Conservation (phyloP, 2,888 invertebrate species). For the Hirtodrosophila alboralis region DNA sequence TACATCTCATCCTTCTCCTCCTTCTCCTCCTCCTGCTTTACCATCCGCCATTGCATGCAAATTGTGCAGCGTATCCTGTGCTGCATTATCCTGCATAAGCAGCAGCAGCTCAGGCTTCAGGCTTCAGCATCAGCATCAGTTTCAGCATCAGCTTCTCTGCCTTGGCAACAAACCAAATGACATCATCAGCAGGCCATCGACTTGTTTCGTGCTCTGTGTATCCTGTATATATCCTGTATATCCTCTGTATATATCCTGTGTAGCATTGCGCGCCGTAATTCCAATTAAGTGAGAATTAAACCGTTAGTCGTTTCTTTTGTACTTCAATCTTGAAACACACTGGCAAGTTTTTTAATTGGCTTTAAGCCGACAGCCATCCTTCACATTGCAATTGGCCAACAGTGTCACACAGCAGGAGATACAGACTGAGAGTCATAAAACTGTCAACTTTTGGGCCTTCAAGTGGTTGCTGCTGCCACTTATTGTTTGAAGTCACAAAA, state of each 20-base stretch:
- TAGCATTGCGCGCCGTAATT: conserved; percentile 55
- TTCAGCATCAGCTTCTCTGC: conserved; percentile 3
- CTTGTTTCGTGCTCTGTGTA: conserved; percentile 18
- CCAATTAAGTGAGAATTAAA: conserved; percentile 77
- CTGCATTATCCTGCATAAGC: conserved; percentile 53
- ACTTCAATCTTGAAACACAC: conserved; percentile 15
- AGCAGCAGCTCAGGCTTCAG: not conserved
- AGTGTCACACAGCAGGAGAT: too few species aligned
- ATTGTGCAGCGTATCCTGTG: conserved; percentile 22
- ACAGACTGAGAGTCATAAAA: conserved; percentile 36
- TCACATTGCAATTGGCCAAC: conserved; percentile 26
- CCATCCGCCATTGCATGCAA: conserved; percentile 63
- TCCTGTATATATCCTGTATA: not conserved
- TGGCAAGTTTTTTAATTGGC: conserved; percentile 63
- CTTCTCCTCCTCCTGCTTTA: not conserved
- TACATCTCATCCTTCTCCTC: not conserved
- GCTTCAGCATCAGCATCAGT: conserved; percentile 11
- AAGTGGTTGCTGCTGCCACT: conserved; percentile 42
- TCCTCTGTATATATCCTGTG: conserved; percentile 10
- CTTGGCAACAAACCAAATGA: conserved; percentile 62
- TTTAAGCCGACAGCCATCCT: conserved; percentile 47
- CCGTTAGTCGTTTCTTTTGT: conserved; percentile 62
- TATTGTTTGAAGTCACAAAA: conserved; percentile 7
- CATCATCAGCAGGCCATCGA: conserved; percentile 54
- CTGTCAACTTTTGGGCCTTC: conserved; percentile 10